Base-by-base conservation (phyloP, 2,113 vertebrate species). In the Scytalopus superciliaris region DNA sequence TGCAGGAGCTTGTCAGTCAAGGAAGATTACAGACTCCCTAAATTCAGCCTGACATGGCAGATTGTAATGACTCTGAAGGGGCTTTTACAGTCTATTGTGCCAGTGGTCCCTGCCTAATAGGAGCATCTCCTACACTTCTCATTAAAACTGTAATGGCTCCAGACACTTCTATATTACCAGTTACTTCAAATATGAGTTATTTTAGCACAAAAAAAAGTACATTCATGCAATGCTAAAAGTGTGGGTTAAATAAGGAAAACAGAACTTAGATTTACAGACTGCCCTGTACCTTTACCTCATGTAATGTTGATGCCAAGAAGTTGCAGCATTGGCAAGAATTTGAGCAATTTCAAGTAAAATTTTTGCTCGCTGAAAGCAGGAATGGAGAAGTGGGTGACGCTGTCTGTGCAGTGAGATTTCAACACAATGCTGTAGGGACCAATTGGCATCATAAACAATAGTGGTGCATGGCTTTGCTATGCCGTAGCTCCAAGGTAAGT, bases 1-100 rank as follows among this genome's bases (percentile, higher is more conserved):
- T 64, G 55, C 67, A 62, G 84, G 91, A 80, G 69, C 55, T 35
- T 91, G 82, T 84, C 94, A 90, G 44, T 95, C 94, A 95, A 75
- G 37, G 22, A 56, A 57, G 82, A 94, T 96, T 89, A 96, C 62
- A 94, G 60, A 40, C 18, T 87, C 17, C 70, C 73, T 79, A 88
- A 91, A 87, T 90, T 94, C 94, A 93, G 45, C 53, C 67, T 80
- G 82, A 86, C 56, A 35, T 49, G 76, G 56, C 64, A 75, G 79
- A 45, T 47, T 45, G 35, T 59, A 76, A 81, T 96, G 86, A 82
- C 91, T 94, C 55, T 84, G 81, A 96, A 85, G 83, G 77, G 87
- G 53, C 49, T 69, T 81, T 84, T 81, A 88, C 0, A 2, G 67
- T 76, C 73, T 85, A 49, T 86, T 95, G 75, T 94, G 62, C 68